Evolutionary conservation across 2,888 invertebrate species (phyloP), one percentile per base, ranked within the genome.

Genomic region (Lathronympha strigana): DNA sequence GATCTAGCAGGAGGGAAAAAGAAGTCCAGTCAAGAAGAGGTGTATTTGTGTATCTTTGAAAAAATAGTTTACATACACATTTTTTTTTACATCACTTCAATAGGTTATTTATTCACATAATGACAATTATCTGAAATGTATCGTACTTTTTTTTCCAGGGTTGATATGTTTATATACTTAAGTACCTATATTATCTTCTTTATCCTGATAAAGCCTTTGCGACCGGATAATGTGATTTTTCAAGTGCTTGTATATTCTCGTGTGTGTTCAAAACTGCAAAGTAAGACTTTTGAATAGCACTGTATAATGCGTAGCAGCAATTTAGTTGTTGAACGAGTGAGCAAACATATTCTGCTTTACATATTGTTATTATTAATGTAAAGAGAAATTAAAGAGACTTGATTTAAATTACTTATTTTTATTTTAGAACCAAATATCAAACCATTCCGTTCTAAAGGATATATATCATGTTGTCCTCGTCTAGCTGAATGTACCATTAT

Each of bases 281-380:
- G 17, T 17, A 40, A 3, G 9, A 4, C 1, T 19, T 40, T 17
- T 19, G 28, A 23, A 43, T 19, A 2, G 13, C 55, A 13, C 25
- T 55, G 6, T 36, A n/a, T 36, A 6, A 33, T 9, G 23, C 17
- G 15, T 55, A 40, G 25, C 11, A 31, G 45, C n/a, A 40, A 43
- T 57, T 43, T 19, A 43, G 13, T 43, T 31, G 43, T 57, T 57
- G 31, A 31, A 6, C 6, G 11, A 36, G 15, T 45, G 31, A 45
- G 57, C n/a, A 31, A 31, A 31, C 13, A 45, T 57, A n/a, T 28
- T 55, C n/a, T 31, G 47, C 36, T 58, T 58, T 36, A 23, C 58
- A 17, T 47, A 45, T 51, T 61, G 61, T 61, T 61, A 61, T 53
- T 40, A 61, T 51, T 60, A 51, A 43, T 61, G 57, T 43, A 57